phyloP scores from a whole-genome alignment of 2,797 vertebrate genomes.

The Bothrops alternatus region DNA sequence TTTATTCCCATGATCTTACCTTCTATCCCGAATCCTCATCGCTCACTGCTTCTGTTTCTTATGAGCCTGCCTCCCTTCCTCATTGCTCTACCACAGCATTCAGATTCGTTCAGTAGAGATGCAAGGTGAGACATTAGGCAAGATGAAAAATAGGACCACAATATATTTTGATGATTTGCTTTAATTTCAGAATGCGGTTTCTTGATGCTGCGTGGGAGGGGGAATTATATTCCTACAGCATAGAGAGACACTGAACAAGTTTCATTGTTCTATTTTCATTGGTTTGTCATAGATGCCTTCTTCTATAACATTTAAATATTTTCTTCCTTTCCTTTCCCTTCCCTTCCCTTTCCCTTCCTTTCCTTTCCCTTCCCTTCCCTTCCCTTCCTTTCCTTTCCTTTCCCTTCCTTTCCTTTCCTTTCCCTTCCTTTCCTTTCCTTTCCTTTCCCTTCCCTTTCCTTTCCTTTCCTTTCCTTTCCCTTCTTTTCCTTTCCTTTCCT shows the following conservation, averaged over 20 bases:
- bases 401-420: no score
- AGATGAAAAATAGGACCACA: background rate
- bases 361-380: accelerated
- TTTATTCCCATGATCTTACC: background rate
- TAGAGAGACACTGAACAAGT: background rate
- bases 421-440: accelerated
- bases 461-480: background rate
- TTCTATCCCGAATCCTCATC: background rate
- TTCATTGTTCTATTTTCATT: background rate
- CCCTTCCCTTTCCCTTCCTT: no score
- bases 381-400: no score
- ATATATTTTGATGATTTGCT: background rate
- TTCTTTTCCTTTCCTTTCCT: no score
- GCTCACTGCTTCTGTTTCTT: background rate
- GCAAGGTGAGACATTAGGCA: background rate
- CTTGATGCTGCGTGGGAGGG: background rate
- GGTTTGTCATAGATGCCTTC: background rate
- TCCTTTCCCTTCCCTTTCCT: no score
- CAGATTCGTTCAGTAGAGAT: no score
- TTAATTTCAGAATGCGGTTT: background rate
- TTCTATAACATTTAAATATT: background rate
- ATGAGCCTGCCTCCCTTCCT: background rate
- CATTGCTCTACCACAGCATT: background rate
- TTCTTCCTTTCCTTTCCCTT: background rate
- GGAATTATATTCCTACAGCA: background rate